Percentiles rank a stretch among this genome's conserved stretches.
These are phyloP conservation scores for Listronotus oregonensis DNA, from an alignment of 1,140 invertebrate species.

Conservation along the genomic window DNA sequence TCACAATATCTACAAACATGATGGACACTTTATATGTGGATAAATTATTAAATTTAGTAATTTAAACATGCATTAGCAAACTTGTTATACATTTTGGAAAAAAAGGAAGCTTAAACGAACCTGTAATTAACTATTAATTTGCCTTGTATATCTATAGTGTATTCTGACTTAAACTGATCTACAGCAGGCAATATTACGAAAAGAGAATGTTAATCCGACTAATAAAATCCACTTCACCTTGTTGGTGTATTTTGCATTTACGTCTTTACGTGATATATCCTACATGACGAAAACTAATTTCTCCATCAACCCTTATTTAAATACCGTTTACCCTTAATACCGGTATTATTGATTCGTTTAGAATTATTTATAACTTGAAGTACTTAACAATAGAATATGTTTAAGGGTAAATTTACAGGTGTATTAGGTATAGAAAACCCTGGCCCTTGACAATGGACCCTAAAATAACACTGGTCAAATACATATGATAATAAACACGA, in stretches of 20 bases:
- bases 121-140: constrained; percentile 5
- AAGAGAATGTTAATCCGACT: constrained; percentile 24
- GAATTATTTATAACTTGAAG: constrained; percentile 26
- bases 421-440: no score
- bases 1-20: no score
- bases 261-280: constrained; percentile 21
- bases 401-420: no score
- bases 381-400: constrained; percentile 11
- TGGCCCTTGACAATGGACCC: no score
- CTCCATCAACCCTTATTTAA: constrained; percentile 22
- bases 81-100: no score
- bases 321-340: constrained; percentile 14
- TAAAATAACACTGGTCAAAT: no score
- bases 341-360: constrained; percentile 14
- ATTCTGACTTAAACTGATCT: constrained; percentile 17
- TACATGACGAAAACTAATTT: constrained; percentile 22
- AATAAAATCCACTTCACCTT: constrained; percentile 27
- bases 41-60: no score
- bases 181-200: constrained; percentile 18
- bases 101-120: no score
- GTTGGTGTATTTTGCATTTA: constrained; percentile 28
- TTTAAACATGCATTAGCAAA: no score
- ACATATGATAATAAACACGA: no score
- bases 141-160: constrained; percentile 9
- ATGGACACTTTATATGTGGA: no score